Base-by-base conservation (phyloP, 2,113 vertebrate genomes). In the Dicentrarchus labrax region DNA sequence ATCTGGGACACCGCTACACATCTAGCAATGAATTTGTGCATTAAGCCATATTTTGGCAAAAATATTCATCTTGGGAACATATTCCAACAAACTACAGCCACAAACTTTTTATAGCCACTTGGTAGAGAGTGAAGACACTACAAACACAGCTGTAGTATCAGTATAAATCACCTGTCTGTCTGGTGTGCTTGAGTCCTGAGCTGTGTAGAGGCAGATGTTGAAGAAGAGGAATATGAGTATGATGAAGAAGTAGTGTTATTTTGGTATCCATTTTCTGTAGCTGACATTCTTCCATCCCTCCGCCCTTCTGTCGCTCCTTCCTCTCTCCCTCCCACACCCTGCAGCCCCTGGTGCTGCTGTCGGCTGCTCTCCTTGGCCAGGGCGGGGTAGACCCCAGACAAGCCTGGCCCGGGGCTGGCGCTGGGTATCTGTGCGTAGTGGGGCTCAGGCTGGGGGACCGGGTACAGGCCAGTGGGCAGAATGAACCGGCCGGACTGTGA, bases 401-500 rank as follows among this genome's bases (percentile, higher is more conserved):
- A 91, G 72, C 71, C 93, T 0, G 91, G 71, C 76, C 68, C 92
- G 0, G 91, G 74, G 0, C 93, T 94, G n/a, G 71, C 21, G 88
- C 65, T 93, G 66, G 98, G 97, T 43, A 95, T 95, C 89, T 97
- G 97, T 83, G 98, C 96, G 0, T 95, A 97, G 86, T 97, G 97
- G 0, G 97, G 96, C 86, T 98, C 98, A 0, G 95, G 96, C 71
- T 96, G 96, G 41, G 97, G 97, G 62, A 97, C 97, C 0, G 95
- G 94, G 54, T 98, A 97, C 79, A 96, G 88, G 13, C 96, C 92
- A 0, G 96, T 96, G 1, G 97, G 96, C 60, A 97, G 93, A 87
- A 98, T 93, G 54, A 96, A 93, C 24, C 95, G 94, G 8, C 96
- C 97, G 0, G 97, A 95, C 65, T 97, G 96, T 6, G 95, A 80